Base-by-base conservation (phyloP, 2,888 invertebrate genomes). In the Apodemia zela region DNA sequence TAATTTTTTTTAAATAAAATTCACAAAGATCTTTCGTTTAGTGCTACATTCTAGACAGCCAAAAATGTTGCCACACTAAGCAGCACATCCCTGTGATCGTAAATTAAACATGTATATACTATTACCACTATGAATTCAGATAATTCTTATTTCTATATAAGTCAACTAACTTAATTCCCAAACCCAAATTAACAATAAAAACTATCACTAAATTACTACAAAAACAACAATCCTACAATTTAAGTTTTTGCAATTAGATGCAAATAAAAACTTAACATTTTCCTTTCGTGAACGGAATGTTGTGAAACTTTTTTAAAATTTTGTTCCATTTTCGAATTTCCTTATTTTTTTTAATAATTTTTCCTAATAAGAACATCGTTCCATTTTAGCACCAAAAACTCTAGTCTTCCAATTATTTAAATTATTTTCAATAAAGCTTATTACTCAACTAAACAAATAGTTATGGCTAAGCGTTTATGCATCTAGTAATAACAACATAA, bases 121-220 rank as follows among this genome's bases (percentile, higher is more conserved):
- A 86, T 82, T 80, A 87, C 73, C 82, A 82, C 88, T 85, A 82
- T 85, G 87, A 85, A 87, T 87, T 90, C 89, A 90, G 90, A 90
- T 90, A 85, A 89, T 87, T 68, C 89, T 89, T 90, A 89, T 76
- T 72, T 71, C 88, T 90, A 89, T 74, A 78, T 86, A 86, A 54
- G 83, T 87, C 73, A 81, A 84, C 87, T 91, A 90, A 89, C 87
- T 85, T 89, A 89, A 84, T 85, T 82, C 90, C 90, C 89, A 89
- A 88, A 89, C 90, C 90, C 89, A 91, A 89, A 86, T 89, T 88
- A 90, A 89, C 89, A 91, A 89, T 87, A 85, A 85, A 82, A 86
- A 82, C 83, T 87, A 88, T 80, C 64, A 76, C 87, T 89, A 90
- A 73, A 79, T 84, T 85, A 87, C 86, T 85, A 85, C 78, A 85